Percentiles rank a stretch among this genome's conserved stretches.
These are phyloP conservation scores for Bucorvus abyssinicus DNA, from an alignment of 2,797 vertebrate genomes.

Conservation along the genomic window DNA sequence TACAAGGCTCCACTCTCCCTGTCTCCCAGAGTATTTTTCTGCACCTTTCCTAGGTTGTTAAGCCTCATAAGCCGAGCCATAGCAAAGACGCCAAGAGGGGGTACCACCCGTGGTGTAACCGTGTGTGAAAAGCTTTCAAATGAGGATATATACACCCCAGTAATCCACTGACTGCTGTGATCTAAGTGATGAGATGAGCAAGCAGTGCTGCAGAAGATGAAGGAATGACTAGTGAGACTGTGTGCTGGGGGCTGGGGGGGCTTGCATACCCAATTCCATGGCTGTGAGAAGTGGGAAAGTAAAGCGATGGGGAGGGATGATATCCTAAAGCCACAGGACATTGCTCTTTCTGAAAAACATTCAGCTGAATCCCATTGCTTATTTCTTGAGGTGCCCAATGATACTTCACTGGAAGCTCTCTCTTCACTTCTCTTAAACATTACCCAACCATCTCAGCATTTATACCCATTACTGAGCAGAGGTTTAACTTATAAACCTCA, in stretches of 20 bases:
- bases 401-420: neutral
- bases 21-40: neutral
- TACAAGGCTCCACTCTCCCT: neutral
- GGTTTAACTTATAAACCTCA: neutral
- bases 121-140: neutral
- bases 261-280: neutral
- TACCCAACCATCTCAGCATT: neutral
- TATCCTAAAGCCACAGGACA: neutral
- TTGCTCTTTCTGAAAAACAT: neutral
- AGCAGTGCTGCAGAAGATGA: neutral
- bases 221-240: neutral
- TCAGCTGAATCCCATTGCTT: accelerated
- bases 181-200: neutral
- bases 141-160: accelerated
- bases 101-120: neutral
- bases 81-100: neutral
- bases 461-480: neutral
- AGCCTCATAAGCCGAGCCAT: neutral
- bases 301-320: neutral
- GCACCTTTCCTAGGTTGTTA: neutral
- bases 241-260: neutral
- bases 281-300: neutral
- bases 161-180: neutral
- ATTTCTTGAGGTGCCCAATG: neutral
- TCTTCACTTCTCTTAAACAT: neutral